Evolutionary conservation across 1,140 invertebrate species (phyloP), one percentile per base, ranked within the genome.

Genomic region (Temnothorax longispinosus): DNA sequence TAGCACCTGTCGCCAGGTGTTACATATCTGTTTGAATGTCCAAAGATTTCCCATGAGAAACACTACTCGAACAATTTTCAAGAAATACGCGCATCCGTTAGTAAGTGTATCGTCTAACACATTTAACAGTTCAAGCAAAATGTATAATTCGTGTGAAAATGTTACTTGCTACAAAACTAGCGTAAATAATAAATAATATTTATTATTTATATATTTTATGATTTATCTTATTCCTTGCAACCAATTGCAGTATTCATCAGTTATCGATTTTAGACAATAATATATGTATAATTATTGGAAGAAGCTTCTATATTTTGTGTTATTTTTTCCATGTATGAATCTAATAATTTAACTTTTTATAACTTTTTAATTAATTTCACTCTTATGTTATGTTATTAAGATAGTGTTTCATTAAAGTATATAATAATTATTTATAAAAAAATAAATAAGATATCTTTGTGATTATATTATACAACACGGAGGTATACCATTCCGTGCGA

Each of bases 1-100:
- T 60, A 60, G 54, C 92, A 93, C 89, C 91, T 94, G 93, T 88
- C 92, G 92, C 82, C 93, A 93, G 93, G 88, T 94, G 93, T 88
- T 90, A 62, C 86, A 21, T 72, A 72, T 80, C 88, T 89, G 86
- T 88, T 89, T 35, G 56, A 75, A 72, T 64, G 60, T 86, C 86
- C 85, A 52, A 65, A 87, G 89, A 88, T 89, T 90, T 91, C 84
- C 88, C 77, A 69, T 35, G 71, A 8, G 58, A 80, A 21, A 38
- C 11, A 52, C 44, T 32, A n/a, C 38, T 54, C 10, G 21, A 58
- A 35, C 35, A 76, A 86, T 60, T 80, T 78, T 47, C 21, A 78
- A 78, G 54, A 71, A 77, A 67, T 60, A 50, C 35, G 18, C 76
- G 41, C 72, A 27, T 27, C 27, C 4, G 15, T 27, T 81, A 71